Evolutionary conservation across 2,797 vertebrate genomes (phyloP).

Genomic region (Microtus obscurus): DNA sequence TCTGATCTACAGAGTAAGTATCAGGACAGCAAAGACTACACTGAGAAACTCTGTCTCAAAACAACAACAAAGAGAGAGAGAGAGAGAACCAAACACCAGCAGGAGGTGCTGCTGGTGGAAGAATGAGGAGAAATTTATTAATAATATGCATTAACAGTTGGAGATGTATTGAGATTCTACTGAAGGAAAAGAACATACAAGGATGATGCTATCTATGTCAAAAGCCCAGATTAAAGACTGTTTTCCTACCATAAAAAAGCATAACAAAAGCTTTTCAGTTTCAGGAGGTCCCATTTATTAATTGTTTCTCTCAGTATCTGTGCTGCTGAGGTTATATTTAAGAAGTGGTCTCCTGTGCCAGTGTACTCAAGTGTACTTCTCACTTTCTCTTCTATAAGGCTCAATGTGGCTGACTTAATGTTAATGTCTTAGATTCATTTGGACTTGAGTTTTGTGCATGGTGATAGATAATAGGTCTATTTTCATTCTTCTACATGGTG

Average conservation of each 20-base stretch:
- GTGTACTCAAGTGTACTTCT: too few species aligned
- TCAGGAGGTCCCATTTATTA: too few species aligned
- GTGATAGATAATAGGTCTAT: too few species aligned
- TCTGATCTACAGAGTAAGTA: not conserved
- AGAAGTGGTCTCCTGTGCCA: too few species aligned
- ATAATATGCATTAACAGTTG: not conserved
- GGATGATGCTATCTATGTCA: not conserved
- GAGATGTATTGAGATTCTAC: not conserved
- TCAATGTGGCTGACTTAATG: too few species aligned
- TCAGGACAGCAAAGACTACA: not conserved
- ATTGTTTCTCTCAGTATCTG: too few species aligned
- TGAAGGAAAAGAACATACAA: not conserved
- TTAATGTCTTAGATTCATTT: too few species aligned
- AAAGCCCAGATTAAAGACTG: not conserved
- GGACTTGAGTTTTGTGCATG: too few species aligned
- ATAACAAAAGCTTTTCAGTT: not conserved
- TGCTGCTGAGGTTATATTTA: too few species aligned
- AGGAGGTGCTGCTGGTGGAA: not conserved
- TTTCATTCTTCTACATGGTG: too few species aligned
- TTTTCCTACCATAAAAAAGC: not conserved
- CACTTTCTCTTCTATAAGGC: too few species aligned
- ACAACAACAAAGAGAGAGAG: not conserved
- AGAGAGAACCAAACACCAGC: too few species aligned
- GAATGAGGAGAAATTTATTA: not conserved
- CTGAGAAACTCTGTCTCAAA: not conserved